Conservation (phyloP, 2,113 vertebrate species). For the Hyla sarda region DNA sequence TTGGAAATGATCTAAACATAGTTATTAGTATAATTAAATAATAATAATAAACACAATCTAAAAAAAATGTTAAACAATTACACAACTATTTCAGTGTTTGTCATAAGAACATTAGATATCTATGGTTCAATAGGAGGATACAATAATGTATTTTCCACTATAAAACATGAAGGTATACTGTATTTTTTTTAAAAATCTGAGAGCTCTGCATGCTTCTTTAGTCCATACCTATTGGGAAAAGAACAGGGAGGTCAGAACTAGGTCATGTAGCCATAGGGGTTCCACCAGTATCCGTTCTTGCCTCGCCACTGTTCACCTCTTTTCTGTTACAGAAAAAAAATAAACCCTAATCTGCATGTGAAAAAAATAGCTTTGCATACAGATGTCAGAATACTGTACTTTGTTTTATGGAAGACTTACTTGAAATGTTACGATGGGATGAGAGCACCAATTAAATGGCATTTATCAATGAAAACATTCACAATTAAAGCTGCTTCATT, state of each 20-base stretch:
- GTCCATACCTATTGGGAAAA: slow-evolving; percentile 57
- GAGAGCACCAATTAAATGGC: background rate
- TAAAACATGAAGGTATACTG: slow-evolving; percentile 16
- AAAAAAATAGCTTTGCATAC: slow-evolving; percentile 55
- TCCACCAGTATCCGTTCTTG: slow-evolving; percentile 42
- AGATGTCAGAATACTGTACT: slow-evolving; percentile 53
- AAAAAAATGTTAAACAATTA: background rate
- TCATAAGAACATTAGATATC: background rate
- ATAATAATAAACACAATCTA: background rate
- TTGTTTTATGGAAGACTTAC: slow-evolving; percentile 20
- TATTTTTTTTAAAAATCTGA: background rate
- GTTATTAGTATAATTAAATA: background rate
- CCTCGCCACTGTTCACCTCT: slow-evolving; percentile 39
- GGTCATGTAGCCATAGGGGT: slow-evolving; percentile 57
- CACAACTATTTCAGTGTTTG: background rate
- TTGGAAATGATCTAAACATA: no score
- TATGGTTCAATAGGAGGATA: background rate
- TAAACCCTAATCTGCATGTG: slow-evolving; percentile 57
- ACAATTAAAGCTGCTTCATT: background rate
- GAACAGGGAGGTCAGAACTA: slow-evolving; percentile 53
- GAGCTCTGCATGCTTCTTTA: slow-evolving; percentile 47
- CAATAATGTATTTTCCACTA: slow-evolving; percentile 2
- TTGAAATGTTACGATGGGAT: background rate
- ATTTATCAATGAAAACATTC: background rate
- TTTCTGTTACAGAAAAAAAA: slow-evolving; percentile 18